These are phyloP conservation scores for Cavia porcellus DNA, from an alignment of 2,113 vertebrate genomes.

Conservation along the genomic window DNA sequence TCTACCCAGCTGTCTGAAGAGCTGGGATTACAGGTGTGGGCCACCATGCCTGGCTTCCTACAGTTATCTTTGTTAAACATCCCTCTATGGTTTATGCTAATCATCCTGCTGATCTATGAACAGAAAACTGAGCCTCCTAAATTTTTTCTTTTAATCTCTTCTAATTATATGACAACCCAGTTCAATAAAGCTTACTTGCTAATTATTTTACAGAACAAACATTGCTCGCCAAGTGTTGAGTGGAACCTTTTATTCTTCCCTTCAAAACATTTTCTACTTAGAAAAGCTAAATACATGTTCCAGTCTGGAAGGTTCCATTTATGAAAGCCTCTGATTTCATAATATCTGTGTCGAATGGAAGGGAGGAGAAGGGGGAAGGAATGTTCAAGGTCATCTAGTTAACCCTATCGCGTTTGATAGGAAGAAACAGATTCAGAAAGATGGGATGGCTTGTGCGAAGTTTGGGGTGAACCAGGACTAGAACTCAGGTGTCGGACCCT, in stretches of 20 bases:
- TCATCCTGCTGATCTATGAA: constrained; percentile 53
- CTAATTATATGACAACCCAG: constrained; percentile 73
- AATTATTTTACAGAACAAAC: constrained; percentile 82
- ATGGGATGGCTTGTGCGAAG: neutral
- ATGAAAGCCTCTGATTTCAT: constrained; percentile 65
- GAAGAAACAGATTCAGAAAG: constrained; percentile 27
- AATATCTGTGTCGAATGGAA: neutral
- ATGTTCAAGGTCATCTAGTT: constrained; percentile 11
- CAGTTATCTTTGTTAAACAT: neutral
- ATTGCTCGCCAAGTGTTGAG: constrained; percentile 72
- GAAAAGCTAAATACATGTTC: constrained; percentile 75
- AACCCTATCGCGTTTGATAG: constrained; percentile 4
- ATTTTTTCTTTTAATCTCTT: constrained; percentile 58
- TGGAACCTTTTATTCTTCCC: constrained; percentile 62
- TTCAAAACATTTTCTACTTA: constrained; percentile 74
- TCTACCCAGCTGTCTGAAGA: neutral
- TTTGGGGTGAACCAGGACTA: neutral
- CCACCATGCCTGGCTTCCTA: neutral
- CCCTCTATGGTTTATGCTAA: constrained; percentile 36
- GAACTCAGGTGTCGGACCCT: neutral
- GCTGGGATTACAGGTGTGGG: neutral
- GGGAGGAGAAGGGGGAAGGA: neutral
- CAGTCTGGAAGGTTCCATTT: constrained; percentile 67
- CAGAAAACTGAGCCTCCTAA: constrained; percentile 63
- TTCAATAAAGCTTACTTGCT: constrained; percentile 73